Evolutionary conservation across 2,113 vertebrate species (phyloP), one percentile per base, ranked within the genome.

Genomic region (Labeo rohita): DNA sequence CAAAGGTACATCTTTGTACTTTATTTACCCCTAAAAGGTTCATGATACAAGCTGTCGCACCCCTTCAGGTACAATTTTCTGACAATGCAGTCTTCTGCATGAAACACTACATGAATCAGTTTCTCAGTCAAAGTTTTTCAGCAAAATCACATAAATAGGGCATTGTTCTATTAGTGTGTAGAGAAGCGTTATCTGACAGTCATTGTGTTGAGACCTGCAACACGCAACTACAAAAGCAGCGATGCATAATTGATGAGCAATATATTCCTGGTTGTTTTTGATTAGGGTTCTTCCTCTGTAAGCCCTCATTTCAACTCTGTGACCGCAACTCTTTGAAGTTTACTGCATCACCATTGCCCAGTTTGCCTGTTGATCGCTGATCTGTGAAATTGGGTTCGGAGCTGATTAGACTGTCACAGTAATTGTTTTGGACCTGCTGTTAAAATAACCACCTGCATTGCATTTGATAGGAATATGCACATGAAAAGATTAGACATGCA

Each of bases 351-450:
- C 11, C 16, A 34, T 28, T 43, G 6, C 28, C 11, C 66, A 56
- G 8, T 39, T n/a, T 54, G 16, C 49, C 47, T 70, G 45, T 52
- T 59, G 77, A 61, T 80, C 39, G 6, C 52, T 80, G 6, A 43
- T 83, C 16, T 56, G 81, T 82, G 61, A 82, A 82, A 82, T 50
- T 68, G 13, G n/a, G 13, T 82, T 66, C 11, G 2, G 23, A 81
- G 80, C 23, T 82, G 61, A 68, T 50, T 82, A 66, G n/a, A 68
- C 80, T 68, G 47, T 72, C 16, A 36, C 15, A 23, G 34, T 23
- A 73, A 83, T 83, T 83, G 43, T 66, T 34, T 65, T 83, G 65
- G 2, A 68, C 13, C 23, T 68, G 21, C 23, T 47, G 6, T 52
- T 76, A 36, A 16, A 78, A 78, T 13, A 39, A 7, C 23, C 47